Base-by-base conservation (phyloP, 2,888 invertebrate species). In the Sphaerophoria taeniata region DNA sequence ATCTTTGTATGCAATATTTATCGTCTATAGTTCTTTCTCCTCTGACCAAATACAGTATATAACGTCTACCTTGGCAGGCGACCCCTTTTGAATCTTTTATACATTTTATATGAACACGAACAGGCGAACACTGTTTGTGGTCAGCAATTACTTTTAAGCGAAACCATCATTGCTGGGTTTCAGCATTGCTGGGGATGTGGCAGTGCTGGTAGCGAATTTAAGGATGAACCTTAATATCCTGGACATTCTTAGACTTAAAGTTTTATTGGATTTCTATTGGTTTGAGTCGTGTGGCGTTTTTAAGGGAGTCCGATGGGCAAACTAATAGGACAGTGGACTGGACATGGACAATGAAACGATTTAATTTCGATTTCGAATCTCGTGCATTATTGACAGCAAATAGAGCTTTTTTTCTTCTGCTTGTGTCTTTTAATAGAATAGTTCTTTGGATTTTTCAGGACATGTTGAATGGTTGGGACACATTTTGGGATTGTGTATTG, bases 91-190 rank as follows among this genome's bases (percentile, higher is more conserved):
- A 79, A 84, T 84, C 80, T 84, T 84, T 80, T 76, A 84, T 79
- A 24, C 1, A 24, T 24, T 24, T 24, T 24, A 24, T 24, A 24
- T 24, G 24, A 24, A 24, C 24, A 84, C 74, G 72, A 51, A 67
- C 75, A 67, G 39, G 39, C 79, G 75, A 74, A 9, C 43, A 43
- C 4, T 79, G 84, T 69, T 84, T 75, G 80, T 80, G 84, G 80
- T 76, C 72, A 79, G 84, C 80, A 84, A 80, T 84, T 80, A 80
- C 84, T 84, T 84, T 80, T 71, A 65, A 45, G 61, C 55, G 67
- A 47, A 73, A 47, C 79, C 58, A 55, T 24, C 24, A 24, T n/a
- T n/a, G 24, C 24, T n/a, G n/a, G n/a, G n/a, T n/a, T n/a, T n/a
- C 24, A 24, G 24, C 24, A 24, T 24, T 24, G 24, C 24, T 24